Evolutionary conservation across 2,113 vertebrate genomes (phyloP).

Genomic region (Pseudonaja textilis): DNA sequence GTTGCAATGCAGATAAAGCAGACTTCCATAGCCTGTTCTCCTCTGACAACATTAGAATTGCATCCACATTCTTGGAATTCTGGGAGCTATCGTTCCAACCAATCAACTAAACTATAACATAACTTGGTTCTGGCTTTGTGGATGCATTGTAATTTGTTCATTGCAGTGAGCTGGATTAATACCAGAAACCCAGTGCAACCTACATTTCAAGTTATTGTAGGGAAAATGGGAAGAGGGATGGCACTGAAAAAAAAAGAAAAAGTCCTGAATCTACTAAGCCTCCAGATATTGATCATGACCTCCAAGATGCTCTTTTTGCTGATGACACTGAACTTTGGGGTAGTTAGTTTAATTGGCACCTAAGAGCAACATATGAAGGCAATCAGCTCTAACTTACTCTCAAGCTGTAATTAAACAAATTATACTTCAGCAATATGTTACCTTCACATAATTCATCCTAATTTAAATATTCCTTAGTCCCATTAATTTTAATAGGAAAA

Average conservation of each 20-base stretch:
- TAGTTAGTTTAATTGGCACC: background rate
- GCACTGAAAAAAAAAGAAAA: background rate
- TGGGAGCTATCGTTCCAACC: too few species aligned
- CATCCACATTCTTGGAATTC: background rate
- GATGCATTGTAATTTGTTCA: background rate
- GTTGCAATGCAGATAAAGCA: background rate
- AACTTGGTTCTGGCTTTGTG: background rate
- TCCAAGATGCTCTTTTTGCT: background rate
- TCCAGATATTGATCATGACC: background rate
- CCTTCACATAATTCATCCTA: background rate
- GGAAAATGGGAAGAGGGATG: background rate
- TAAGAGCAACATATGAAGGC: background rate
- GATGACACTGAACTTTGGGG: background rate
- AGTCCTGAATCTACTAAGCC: background rate
- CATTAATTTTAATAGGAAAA: background rate
- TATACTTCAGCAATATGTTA: background rate
- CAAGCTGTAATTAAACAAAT: background rate
- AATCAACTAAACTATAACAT: background rate
- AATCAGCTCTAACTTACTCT: background rate
- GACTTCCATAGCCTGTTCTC: background rate
- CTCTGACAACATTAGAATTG: background rate
- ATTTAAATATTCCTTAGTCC: background rate
- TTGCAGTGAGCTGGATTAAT: background rate
- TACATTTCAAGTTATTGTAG: background rate
- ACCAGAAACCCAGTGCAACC: background rate